A percentile compares a stretch with the other conserved stretches of the same genome.
These are phyloP conservation scores for Mycteria americana DNA, from an alignment of 2,797 vertebrate species.

Conservation along the genomic window DNA sequence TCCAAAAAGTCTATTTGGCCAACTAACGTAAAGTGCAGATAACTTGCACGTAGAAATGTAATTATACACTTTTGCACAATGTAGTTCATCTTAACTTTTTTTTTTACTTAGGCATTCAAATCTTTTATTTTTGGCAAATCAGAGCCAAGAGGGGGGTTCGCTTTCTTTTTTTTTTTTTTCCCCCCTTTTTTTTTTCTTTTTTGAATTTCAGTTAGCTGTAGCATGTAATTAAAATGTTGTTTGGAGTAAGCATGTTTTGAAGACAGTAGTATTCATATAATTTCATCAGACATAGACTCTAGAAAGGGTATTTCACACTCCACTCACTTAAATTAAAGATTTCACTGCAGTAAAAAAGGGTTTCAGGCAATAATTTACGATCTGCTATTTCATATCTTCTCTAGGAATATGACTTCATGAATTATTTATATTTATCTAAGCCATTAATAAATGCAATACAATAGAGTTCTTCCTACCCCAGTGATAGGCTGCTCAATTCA, in stretches of 20 bases:
- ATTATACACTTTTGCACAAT: neutral
- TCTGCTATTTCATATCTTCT: conserved; percentile 21
- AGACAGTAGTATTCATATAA: neutral
- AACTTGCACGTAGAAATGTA: neutral
- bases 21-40: neutral
- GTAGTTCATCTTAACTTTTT: neutral
- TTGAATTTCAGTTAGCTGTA: neutral
- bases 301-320: conserved; percentile 17
- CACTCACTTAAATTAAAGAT: conserved; percentile 36
- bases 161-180: neutral
- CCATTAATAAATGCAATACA: conserved; percentile 36
- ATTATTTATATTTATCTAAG: conserved; percentile 56
- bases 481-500: neutral
- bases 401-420: conserved; percentile 34
- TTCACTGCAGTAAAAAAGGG: neutral
- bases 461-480: neutral
- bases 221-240: conserved; percentile 11
- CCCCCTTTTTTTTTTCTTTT: neutral
- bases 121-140: neutral
- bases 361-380: conserved; percentile 50
- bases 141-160: neutral
- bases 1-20: neutral
- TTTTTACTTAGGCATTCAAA: neutral
- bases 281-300: neutral
- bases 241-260: neutral